Base-by-base conservation (phyloP, 2,888 invertebrate genomes). In the Gastrophysa polygoni region DNA sequence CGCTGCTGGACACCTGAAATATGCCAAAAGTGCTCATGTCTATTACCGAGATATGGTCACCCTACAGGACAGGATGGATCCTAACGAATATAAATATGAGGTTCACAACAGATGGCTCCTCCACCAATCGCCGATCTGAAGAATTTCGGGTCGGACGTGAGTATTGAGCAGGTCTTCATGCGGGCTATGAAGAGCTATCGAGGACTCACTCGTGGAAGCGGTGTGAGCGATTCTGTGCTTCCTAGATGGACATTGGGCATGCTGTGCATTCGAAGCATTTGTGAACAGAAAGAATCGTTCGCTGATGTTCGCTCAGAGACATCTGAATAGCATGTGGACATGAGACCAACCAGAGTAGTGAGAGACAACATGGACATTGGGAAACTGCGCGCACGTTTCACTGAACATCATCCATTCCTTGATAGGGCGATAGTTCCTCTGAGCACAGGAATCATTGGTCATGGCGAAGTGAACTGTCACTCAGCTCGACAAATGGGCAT, bases 151-250 rank as follows among this genome's bases (percentile, higher is more conserved):
- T 58, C 71, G 3, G 72, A 70, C 8, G 67, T 70, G 71, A 73
- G 68, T 1, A 77, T 79, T 44, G 77, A 80, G 50, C 75, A 78
- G 58, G 50, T 59, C 0, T 29, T 77, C 2, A 78, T 76, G 75
- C 51, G 67, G 50, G 20, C 58, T 0, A 71, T 75, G 66, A 75
- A 77, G 66, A 50, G 60, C 8, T n/a, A n/a, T 14, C 68, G 69
- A 7, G 75, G 75, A 8, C 17, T 66, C 6, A 66, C 71, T n/a
- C 56, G 46, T 38, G 67, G 69, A 1, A 65, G 69, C 38, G 71
- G 62, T 5, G 46, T 68, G 1, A 59, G 50, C 0, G 63, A 67
- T 8, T 68, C 60, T 34, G 66, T 68, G 10, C 58, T 72, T 1
- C n/a, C 57, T 6, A 32, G 59, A 44, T 71, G 70, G 67, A 66